phyloP scores from a whole-genome alignment of 2,888 invertebrate genomes.

The Ephialtes manifestator region DNA sequence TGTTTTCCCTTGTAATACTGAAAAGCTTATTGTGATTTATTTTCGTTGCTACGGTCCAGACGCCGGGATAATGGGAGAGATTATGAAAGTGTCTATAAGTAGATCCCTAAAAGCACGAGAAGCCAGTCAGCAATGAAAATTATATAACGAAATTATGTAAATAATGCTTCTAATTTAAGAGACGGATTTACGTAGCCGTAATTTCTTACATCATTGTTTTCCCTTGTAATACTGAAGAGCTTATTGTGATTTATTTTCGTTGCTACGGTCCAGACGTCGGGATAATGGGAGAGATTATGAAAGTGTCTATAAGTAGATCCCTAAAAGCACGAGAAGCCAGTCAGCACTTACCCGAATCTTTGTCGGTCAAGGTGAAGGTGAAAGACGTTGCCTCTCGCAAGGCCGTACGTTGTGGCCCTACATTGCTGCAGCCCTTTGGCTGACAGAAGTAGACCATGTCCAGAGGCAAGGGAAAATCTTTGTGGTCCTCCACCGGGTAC shows the following conservation, averaged over 20 bases:
- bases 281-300: not conserved
- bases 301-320: not conserved
- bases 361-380: conserved; percentile 99
- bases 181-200: not conserved
- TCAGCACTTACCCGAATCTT: conserved; percentile 94
- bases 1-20: not conserved
- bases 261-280: not conserved
- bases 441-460: conserved; percentile 99
- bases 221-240: not conserved
- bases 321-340: not conserved
- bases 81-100: not conserved
- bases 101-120: not conserved
- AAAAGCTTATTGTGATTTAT: not conserved
- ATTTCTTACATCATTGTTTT: not conserved
- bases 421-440: conserved; percentile 98
- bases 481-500: conserved; percentile 98
- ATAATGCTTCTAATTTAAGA: not conserved
- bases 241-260: not conserved
- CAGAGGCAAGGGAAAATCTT: conserved; percentile 98
- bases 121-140: conserved; percentile 69
- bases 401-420: conserved; percentile 94
- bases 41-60: not conserved
- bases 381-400: conserved; percentile 97
- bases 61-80: not conserved
- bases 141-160: not conserved